These are phyloP conservation scores for Lymantria monacha DNA, from an alignment of 2,888 invertebrate genomes.

Conservation along the genomic window DNA sequence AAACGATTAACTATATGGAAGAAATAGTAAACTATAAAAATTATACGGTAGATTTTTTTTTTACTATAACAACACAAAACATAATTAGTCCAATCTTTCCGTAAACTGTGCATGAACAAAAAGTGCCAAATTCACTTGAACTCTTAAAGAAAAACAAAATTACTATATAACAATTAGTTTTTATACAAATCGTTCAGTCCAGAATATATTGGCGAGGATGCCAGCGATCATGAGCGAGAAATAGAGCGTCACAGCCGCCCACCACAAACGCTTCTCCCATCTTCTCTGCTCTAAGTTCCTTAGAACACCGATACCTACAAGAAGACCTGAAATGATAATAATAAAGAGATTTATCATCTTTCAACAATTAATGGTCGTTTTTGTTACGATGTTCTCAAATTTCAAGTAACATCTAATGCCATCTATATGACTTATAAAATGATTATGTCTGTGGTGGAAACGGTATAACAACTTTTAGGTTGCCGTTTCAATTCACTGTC, in stretches of 20 bases:
- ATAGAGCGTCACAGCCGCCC: slow-evolving; percentile 89
- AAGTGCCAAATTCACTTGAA: not conserved
- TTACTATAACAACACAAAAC: too few relatives aligned
- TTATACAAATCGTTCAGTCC: slow-evolving; percentile 57
- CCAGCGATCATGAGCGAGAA: slow-evolving; percentile 87
- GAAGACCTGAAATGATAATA: slow-evolving; percentile 81
- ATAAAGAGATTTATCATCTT: not conserved
- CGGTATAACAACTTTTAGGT: too few relatives aligned
- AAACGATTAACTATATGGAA: too few relatives aligned
- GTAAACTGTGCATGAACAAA: not conserved
- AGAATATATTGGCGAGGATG: slow-evolving; percentile 87
- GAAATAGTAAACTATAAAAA: too few relatives aligned
- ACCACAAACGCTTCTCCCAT: slow-evolving; percentile 92
- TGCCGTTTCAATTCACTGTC: too few relatives aligned
- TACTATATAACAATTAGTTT: slow-evolving; percentile 2
- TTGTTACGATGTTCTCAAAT: too few relatives aligned
- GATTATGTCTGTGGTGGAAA: too few relatives aligned
- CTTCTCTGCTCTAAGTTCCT: slow-evolving; percentile 89
- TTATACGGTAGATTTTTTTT: too few relatives aligned
- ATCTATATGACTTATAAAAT: too few relatives aligned
- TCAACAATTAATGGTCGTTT: too few relatives aligned
- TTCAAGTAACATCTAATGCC: too few relatives aligned
- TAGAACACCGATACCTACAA: slow-evolving; percentile 92
- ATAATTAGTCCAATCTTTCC: not conserved
- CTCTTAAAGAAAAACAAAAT: slow-evolving; percentile 1